Base-by-base conservation (phyloP, 2,113 vertebrate genomes). In the Chamaetylas fuelleborni region DNA sequence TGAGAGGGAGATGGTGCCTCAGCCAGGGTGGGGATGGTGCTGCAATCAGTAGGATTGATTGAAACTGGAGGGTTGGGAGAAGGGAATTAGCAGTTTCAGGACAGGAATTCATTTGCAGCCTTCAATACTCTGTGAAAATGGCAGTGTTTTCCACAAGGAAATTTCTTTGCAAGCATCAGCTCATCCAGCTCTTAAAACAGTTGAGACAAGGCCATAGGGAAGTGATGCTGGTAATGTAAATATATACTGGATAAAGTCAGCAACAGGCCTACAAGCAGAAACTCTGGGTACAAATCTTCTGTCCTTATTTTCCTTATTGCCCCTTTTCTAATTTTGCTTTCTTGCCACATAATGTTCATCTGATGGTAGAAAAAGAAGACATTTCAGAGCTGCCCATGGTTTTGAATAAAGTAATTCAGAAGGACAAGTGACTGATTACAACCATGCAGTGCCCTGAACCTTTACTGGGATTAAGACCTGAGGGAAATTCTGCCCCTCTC, bases 351-450 rank as follows among this genome's bases (percentile, higher is more conserved):
- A 14, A 50, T 65, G 47, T 57, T 76, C 20, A 7, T 73, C 64
- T 62, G 51, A 54, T 36, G 36, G 43, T 15, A 45, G 42, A 34
- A 53, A 79, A 69, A 73, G 60, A 56, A 86, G 71, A 66, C 1
- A 3, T 71, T 61, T 25, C 36, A 74, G 72, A 81, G 23, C 33
- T 64, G 56, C 19, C 38, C 12, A 1, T 73, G 47, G 14, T 69
- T 90, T 83, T 51, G 42, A 70, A 80, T 62, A 71, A 50, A 78
- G 43, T 81, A 93, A 96, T 96, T 90, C 90, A 92, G 72, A 74
- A 86, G 74, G 92, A 93, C 90, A 95, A 92, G 67, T 78, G 93
- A 93, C 60, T 90, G 88, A 90, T 94, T 81, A 33, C 57, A 81
- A 42, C 53, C 28, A 45, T 45, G 7, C 61, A 69, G 33, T 73